Percentiles rank a stretch among this genome's conserved stretches.
These are phyloP conservation scores for Lycia hirtaria DNA, from an alignment of 2,888 invertebrate species.

Conservation along the genomic window DNA sequence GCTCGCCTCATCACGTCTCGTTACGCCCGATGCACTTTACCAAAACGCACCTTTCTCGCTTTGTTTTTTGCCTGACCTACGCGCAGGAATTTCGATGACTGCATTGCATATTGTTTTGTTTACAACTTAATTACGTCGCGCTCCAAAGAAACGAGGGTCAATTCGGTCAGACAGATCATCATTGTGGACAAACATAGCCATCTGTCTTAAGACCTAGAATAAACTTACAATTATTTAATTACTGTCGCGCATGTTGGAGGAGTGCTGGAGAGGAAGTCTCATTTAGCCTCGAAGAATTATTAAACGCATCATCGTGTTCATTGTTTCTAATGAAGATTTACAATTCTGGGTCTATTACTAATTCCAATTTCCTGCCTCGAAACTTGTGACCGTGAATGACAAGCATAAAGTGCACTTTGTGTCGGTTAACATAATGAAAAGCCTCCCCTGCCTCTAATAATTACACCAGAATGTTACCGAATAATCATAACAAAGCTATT, in stretches of 20 bases:
- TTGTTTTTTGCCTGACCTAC: conserved; percentile 31
- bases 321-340: conserved; percentile 31
- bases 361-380: conserved; percentile 21
- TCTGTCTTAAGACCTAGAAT: conserved; percentile 26
- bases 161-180: conserved; percentile 16
- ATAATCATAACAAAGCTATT: conserved; percentile 84
- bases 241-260: conserved; percentile 11
- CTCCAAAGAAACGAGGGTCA: conserved; percentile 20
- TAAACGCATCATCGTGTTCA: conserved; percentile 16
- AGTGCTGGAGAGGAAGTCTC: conserved; percentile 25
- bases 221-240: conserved; percentile 22
- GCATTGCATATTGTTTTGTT: conserved; percentile 6
- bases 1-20: conserved; percentile 58
- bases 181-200: conserved; percentile 19
- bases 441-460: conserved; percentile 57
- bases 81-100: conserved; percentile 15
- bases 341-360: conserved; percentile 17
- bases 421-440: conserved; percentile 59
- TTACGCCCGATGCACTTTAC: conserved; percentile 50
- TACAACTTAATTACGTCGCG: conserved; percentile 17
- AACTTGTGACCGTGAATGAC: conserved; percentile 48
- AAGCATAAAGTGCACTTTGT: conserved; percentile 59
- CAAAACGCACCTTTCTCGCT: conserved; percentile 36
- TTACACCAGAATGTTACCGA: conserved; percentile 72
- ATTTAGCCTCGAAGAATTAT: conserved; percentile 20